Evolutionary conservation across 1,140 invertebrate genomes (phyloP), one percentile per base, ranked within the genome.

Genomic region (Protaetia brevitarsis): DNA sequence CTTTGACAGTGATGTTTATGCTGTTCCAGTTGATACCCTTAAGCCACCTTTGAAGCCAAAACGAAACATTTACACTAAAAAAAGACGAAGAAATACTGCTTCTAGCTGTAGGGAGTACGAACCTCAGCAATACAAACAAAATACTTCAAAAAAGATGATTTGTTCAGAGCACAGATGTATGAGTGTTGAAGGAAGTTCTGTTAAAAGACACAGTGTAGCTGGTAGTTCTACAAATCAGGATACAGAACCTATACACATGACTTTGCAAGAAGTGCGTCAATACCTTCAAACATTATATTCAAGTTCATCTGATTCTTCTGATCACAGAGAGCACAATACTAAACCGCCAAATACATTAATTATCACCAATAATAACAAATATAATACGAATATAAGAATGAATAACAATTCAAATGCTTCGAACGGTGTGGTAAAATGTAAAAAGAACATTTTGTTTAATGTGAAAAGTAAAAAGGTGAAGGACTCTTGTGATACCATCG

Each of bases 1-100:
- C 37, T 89, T 91, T 69, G 90, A 92, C 69, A 91, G 89, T 73
- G 91, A 93, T 72, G 91, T 93, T 68, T 94, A 93, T 73, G 89
- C 91, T 3, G 86, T 93, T 37, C 92, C 91, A 19, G 87, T 93
- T 41, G 91, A 94, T 76, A 88, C 88, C 72, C 84, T 92, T 3
- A 78, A 83, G 70, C 86, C 86, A 68, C 78, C 83, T 56, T 80
- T 82, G 31, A 82, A 83, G 71, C 83, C 82, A 5, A 87, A 86
- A 75, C 80, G 83, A 23, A 80, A 79, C 63, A 77, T 77, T 68
- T 63, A 74, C 23, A 81, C 80, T 31, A 82, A 83, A 67, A 82
- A 82, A 68, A 80, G 85, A 62, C 79, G 84, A 31, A 82, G 86
- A 73, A 87, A 85, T 67, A 83, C 81, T 0, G 82, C 83, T 0